Base-by-base conservation (phyloP, 2,113 vertebrate genomes). In the Vimba vimba region DNA sequence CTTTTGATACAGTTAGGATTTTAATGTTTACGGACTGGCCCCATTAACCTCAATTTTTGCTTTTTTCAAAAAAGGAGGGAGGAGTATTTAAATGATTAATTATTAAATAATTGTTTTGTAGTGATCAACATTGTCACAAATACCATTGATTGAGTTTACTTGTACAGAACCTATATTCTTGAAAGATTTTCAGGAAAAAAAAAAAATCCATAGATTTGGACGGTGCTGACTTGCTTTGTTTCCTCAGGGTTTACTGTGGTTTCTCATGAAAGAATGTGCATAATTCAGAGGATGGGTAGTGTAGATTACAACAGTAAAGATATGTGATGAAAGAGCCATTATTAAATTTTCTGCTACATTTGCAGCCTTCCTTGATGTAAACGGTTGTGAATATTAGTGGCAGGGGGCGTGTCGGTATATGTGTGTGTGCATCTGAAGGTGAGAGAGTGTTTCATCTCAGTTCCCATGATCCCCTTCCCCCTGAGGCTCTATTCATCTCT, bases 401-500 rank as follows among this genome's bases (percentile, higher is more conserved):
- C 0, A 8, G 8, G n/a, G 57, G 36, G 39, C 0, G 36, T 80
- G 78, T 27, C 13, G 4, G 59, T n/a, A 2, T 36, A 1, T 45
- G 79, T 15, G 30, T 45, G 39, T 66, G 39, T 45, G n/a, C 25
- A 50, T 60, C 23, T 79, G 57, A 79, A 79, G 57, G 23, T 62
- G 57, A 33, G 33, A 60, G 47, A 78, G 27, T 15, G 77, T 68
- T 82, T 82, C 21, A 69, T 57, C 64, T 82, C 45, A 52, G 17
- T 57, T 71, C 62, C 64, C 47, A 55, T 80, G 62, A 52, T 86
- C 64, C 55, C 4, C 64, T 50, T 66, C 55, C 50, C 62, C 27
- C 84, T 27, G 64, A 79, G 50, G 47, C 55, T 86, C 64, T 4
- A 25, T 71, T 79, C 50, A 73, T 79, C 75, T 85, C 75, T 57